Evolutionary conservation across 2,113 vertebrate genomes (phyloP).

Genomic region (Petrocephalus zakoni): DNA sequence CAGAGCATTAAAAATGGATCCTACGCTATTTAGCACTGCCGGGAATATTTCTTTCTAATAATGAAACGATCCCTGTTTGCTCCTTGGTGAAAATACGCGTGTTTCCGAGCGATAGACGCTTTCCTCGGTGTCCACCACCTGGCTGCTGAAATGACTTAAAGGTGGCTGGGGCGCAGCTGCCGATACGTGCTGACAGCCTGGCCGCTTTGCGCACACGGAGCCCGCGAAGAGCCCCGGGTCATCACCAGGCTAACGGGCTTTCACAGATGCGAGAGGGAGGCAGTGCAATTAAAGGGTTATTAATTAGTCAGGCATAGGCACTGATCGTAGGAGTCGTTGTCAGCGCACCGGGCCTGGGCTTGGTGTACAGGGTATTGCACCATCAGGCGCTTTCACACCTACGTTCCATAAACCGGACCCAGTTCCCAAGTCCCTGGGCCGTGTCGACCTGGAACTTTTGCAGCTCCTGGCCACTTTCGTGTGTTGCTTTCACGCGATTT

Average conservation of each 20-base stretch:
- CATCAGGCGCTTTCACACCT: no score
- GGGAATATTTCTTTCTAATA: neutral
- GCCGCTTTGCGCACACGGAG: constrained; percentile 26
- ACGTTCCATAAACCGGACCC: no score
- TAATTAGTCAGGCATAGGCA: constrained; percentile 16
- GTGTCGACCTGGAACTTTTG: no score
- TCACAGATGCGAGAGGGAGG: constrained; percentile 12
- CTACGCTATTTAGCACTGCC: neutral
- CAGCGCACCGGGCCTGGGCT: constrained; percentile 30
- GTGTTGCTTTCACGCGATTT: no score
- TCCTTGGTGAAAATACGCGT: constrained; percentile 49
- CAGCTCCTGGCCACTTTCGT: no score
- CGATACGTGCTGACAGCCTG: constrained; percentile 47
- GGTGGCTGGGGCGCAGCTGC: constrained; percentile 50
- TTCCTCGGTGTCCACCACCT: constrained; percentile 63
- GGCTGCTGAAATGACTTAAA: constrained; percentile 41
- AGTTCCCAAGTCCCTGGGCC: no score
- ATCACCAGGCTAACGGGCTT: constrained; percentile 43
- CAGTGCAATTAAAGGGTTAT: constrained; percentile 36
- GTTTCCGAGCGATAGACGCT: constrained; percentile 12
- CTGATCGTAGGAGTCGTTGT: constrained; percentile 33
- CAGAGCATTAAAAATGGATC: neutral
- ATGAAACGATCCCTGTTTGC: constrained; percentile 47
- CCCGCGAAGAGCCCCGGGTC: constrained; percentile 39
- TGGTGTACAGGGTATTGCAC: no score